Percentiles rank a stretch among this genome's conserved stretches.
Evolutionary conservation across 2,113 vertebrate species (phyloP).

Genomic region (Prolemur simus): DNA sequence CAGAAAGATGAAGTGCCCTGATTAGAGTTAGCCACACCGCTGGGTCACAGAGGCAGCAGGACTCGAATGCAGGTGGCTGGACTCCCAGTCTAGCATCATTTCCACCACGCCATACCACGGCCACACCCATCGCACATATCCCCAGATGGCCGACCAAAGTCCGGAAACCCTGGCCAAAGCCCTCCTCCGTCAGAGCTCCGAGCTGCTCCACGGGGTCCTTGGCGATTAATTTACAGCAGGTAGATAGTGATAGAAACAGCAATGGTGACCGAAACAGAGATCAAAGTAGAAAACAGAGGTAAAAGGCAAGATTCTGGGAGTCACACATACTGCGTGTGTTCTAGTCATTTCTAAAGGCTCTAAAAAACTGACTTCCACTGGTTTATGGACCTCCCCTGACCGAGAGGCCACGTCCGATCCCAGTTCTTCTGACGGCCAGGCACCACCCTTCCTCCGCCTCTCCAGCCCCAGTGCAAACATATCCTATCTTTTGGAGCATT

Average conservation of each 20-base stretch:
- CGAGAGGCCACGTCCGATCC: background rate
- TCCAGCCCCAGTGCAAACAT: slow-evolving; percentile 67
- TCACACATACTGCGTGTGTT: background rate
- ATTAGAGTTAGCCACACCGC: background rate
- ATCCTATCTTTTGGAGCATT: slow-evolving; percentile 43
- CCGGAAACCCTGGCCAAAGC: too few species aligned
- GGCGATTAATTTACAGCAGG: background rate
- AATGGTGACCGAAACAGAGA: background rate
- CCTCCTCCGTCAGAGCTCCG: background rate
- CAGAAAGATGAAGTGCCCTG: background rate
- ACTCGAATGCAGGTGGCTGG: background rate
- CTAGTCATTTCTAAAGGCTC: background rate
- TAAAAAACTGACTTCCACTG: background rate
- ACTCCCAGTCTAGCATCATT: background rate
- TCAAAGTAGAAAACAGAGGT: background rate
- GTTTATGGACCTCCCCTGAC: background rate
- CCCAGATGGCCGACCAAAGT: accelerated
- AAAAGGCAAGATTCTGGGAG: background rate
- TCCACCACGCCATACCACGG: too few species aligned
- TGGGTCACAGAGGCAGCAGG: background rate
- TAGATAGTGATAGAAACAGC: background rate
- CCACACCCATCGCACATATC: background rate
- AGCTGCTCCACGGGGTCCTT: background rate
- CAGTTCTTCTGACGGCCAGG: background rate
- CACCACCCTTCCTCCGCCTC: background rate